Percentiles rank a stretch among this genome's conserved stretches.
These are phyloP conservation scores for Discoglossus pictus DNA, from an alignment of 2,797 vertebrate species.

Conservation along the genomic window DNA sequence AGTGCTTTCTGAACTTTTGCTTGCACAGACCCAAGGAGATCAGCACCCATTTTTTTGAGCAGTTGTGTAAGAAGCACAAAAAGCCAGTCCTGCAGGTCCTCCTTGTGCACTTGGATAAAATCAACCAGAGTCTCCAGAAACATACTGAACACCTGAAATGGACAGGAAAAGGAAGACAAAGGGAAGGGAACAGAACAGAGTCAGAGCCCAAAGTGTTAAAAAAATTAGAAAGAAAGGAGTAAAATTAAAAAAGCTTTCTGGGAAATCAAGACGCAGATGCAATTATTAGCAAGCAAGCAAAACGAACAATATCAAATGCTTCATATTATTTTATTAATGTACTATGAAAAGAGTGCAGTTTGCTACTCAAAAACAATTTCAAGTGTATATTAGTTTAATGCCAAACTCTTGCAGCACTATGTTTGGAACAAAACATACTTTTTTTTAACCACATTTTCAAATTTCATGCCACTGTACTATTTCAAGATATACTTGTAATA, in stretches of 20 bases:
- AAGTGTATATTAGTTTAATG: too few species aligned
- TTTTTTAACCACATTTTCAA: too few species aligned
- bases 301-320: constrained; percentile 62
- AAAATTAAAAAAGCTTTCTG: constrained; percentile 55
- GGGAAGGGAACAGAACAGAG: constrained; percentile 43
- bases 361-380: constrained; percentile 78
- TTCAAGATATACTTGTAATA: too few species aligned
- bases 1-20: constrained; percentile 96
- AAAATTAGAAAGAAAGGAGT: constrained; percentile 63
- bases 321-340: constrained; percentile 14
- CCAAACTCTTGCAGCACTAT: too few species aligned
- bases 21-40: constrained; percentile 95
- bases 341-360: constrained; percentile 57
- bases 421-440: too few species aligned
- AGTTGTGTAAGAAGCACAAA: constrained; percentile 93
- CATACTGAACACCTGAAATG: constrained; percentile 94
- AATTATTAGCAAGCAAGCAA: constrained; percentile 77
- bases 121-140: constrained; percentile 97
- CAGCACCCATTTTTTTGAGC: constrained; percentile 97
- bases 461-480: too few species aligned
- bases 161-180: constrained; percentile 57
- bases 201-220: constrained; percentile 37
- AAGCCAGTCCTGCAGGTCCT: constrained; percentile 95
- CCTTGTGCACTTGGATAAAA: constrained; percentile 92
- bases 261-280: constrained; percentile 69